phyloP scores from a whole-genome alignment of 2,888 invertebrate genomes.

The Troglohyphantes excavatus region DNA sequence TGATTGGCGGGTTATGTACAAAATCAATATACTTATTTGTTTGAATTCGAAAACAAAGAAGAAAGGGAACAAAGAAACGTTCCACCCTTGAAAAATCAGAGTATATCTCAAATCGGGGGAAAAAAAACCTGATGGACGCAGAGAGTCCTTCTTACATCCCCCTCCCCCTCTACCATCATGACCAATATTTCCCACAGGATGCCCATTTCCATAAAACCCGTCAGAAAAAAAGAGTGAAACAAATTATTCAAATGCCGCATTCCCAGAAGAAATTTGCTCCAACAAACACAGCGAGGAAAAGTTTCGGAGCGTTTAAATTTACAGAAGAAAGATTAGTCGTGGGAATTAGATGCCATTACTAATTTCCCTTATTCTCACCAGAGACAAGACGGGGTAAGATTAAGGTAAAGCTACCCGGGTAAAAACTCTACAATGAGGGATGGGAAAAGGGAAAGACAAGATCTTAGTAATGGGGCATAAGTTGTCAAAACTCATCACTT shows the following conservation, averaged over 20 bases:
- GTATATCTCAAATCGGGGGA: background rate
- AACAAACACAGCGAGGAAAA: slow-evolving; percentile 58
- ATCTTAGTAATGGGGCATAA: slow-evolving; percentile 68
- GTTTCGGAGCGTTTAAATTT: slow-evolving; percentile 75
- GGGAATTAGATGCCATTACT: slow-evolving; percentile 77
- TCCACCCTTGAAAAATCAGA: background rate
- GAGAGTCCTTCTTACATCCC: background rate
- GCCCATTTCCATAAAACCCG: slow-evolving; percentile 74
- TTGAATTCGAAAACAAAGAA: too few relatives aligned
- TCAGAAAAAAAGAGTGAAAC: slow-evolving; percentile 66
- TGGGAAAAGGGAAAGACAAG: slow-evolving; percentile 55
- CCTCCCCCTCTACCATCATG: slow-evolving; percentile 32
- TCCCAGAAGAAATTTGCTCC: slow-evolving; percentile 68
- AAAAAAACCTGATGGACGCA: background rate
- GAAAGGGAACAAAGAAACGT: too few relatives aligned
- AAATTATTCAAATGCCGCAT: slow-evolving; percentile 73
- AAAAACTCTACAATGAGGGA: slow-evolving; percentile 56
- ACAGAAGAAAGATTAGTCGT: slow-evolving; percentile 76
- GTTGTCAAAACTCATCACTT: slow-evolving; percentile 76
- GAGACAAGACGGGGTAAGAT: slow-evolving; percentile 65
- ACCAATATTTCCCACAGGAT: slow-evolving; percentile 71
- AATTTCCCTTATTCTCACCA: slow-evolving; percentile 62
- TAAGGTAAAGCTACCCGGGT: slow-evolving; percentile 41
- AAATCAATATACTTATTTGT: too few relatives aligned
- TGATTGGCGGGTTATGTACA: too few relatives aligned